Evolutionary conservation across 2,888 invertebrate genomes (phyloP).

Genomic region (Ypsolopha scabrella): DNA sequence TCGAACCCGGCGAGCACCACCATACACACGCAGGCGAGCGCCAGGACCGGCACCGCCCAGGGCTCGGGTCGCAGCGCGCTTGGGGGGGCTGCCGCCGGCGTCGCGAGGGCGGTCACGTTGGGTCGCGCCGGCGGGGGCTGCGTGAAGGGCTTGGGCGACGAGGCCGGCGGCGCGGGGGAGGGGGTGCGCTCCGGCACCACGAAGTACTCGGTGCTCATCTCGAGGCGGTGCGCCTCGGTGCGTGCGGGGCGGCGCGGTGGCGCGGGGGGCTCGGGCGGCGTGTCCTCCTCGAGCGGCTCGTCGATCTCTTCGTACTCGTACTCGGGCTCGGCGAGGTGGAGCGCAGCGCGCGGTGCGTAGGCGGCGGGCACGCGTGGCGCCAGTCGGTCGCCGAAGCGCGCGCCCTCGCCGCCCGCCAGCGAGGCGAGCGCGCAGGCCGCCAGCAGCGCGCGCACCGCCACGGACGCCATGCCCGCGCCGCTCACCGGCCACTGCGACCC

Average conservation of each 20-base stretch:
- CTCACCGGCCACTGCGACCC: constrained; percentile 35
- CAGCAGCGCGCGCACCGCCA: constrained; percentile 39
- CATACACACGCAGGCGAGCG: constrained; percentile 87
- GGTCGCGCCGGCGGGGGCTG: constrained; percentile 33
- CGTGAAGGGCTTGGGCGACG: constrained; percentile 23
- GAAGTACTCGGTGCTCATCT: constrained; percentile 89
- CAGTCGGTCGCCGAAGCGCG: constrained; percentile 53
- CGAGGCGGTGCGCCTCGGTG: constrained; percentile 70
- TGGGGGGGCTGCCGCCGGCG: constrained; percentile 27
- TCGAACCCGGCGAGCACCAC: constrained; percentile 89
- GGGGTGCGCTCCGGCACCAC: constrained; percentile 73
- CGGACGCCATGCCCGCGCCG: constrained; percentile 41
- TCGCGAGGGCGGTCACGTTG: constrained; percentile 27
- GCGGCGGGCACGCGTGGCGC: constrained; percentile 52
- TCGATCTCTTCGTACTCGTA: constrained; percentile 37
- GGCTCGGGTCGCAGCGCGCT: constrained; percentile 77
- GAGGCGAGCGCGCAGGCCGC: constrained; percentile 39
- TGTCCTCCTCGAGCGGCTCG: constrained; percentile 39
- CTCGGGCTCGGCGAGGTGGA: constrained; percentile 18
- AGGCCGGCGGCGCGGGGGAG: constrained; percentile 32
- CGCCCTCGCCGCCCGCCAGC: constrained; percentile 29
- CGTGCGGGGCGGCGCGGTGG: constrained; percentile 46
- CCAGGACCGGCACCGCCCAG: constrained; percentile 92
- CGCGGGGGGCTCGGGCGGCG: constrained; percentile 35
- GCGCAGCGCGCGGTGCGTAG: constrained; percentile 46